These are phyloP conservation scores for Leptopilina boulardi DNA, from an alignment of 1,140 invertebrate species.

Conservation along the genomic window DNA sequence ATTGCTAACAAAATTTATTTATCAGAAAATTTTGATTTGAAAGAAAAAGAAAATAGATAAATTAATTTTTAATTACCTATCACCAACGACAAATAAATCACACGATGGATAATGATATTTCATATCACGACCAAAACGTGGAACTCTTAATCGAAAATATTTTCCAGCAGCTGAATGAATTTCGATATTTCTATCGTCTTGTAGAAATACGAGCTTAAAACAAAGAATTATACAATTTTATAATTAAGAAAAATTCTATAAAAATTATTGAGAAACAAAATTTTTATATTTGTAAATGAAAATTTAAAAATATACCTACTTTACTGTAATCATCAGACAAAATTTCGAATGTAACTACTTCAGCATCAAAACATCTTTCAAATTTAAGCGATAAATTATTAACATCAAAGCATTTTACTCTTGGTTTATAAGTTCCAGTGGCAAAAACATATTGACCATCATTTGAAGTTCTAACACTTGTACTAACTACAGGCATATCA, in stretches of 20 bases:
- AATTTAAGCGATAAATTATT: constrained; percentile 98
- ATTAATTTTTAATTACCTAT: constrained; percentile 74
- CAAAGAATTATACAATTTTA: constrained; percentile 41
- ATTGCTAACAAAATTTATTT: constrained; percentile 76
- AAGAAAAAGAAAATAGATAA: constrained; percentile 63
- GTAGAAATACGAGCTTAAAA: constrained; percentile 85
- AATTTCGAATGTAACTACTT: constrained; percentile 92
- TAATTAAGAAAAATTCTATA: constrained; percentile 28
- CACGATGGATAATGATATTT: constrained; percentile 92
- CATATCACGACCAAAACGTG: constrained; percentile 96
- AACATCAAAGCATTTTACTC: constrained; percentile 97
- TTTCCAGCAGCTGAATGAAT: constrained; percentile 95
- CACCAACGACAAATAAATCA: constrained; percentile 95
- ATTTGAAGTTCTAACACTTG: constrained; percentile 88
- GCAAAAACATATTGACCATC: constrained; percentile 96
- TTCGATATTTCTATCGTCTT: constrained; percentile 94
- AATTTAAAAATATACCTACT: constrained; percentile 73
- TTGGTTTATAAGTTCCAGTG: constrained; percentile 97
- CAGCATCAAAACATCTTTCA: constrained; percentile 98
- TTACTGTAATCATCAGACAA: constrained; percentile 94
- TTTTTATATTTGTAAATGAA: constrained; percentile 7
- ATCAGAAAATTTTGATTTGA: constrained; percentile 80
- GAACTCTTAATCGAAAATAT: constrained; percentile 94
- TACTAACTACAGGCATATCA: constrained; percentile 97
- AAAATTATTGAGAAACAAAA: no score